Base-by-base conservation (phyloP, 2,113 vertebrate genomes). In the Anguilla japonica region DNA sequence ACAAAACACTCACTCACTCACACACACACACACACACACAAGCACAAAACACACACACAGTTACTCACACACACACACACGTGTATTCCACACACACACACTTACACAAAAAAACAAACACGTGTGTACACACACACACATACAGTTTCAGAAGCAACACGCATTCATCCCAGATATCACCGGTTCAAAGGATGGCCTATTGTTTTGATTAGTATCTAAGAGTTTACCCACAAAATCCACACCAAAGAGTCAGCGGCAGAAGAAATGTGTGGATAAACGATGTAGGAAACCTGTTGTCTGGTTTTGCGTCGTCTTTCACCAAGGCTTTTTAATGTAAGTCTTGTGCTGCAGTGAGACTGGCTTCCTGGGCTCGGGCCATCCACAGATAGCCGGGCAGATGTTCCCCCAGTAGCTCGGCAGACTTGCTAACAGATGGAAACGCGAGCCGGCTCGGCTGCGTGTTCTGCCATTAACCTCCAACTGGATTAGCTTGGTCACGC, bases 401-500 rank as follows among this genome's bases (percentile, higher is more conserved):
- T 75, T 75, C 5, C n/a, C n/a, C 29, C 71, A 34, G n/a, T 34
- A 75, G 71, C 71, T 75, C n/a, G n/a, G n/a, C 8, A 5, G 5
- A 34, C n/a, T 8, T 34, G 5, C 34, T 11, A n/a, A 75, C n/a
- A 29, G 85, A 60, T 40, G 78, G 39, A 56, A 86, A 79, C 79
- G 56, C 57, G 85, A 81, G 56, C 20, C 50, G 78, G 26, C 75
- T 86, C 85, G 41, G 50, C 67, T 63, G 5, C 4, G 79, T 67
- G 34, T 67, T 86, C 53, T 40, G 79, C 53, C 60, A 22, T 82
- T 87, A 87, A 71, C 60, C 81, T 9, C 60, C 41, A 41, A 82
- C 79, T 86, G 85, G 85, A 67, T 71, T 79, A 34, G 41, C 16
- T 75, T 78, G 82, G 84, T 79, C 84, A 85, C 71, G 84, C 67